Base-by-base conservation (phyloP, 2,797 vertebrate genomes). In the Propithecus perrieri region DNA sequence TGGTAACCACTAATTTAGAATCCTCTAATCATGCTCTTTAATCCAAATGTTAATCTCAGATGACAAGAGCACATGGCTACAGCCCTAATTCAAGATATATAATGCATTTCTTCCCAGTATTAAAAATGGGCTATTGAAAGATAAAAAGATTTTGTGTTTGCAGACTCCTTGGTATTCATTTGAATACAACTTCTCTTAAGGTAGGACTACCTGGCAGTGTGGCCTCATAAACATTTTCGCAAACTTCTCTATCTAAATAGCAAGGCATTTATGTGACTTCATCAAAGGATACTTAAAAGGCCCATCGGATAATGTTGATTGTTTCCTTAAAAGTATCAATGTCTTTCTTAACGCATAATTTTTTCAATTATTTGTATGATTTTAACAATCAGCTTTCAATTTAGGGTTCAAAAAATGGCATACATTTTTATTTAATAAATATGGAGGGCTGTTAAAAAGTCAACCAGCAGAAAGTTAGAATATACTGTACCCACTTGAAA, bases 11-110 rank as follows among this genome's bases (percentile, higher is more conserved):
- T 93, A 89, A 93, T 98, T 97, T 95, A 90, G 95, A 96, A 90
- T 76, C 76, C 48, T 96, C 75, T 97, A 87, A 96, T 92, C 98
- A 98, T 84, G 69, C 83, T 95, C 95, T 98, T 98, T 98, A 98
- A 98, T 97, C 72, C 98, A 98, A 98, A 97, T 97, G 95, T 93
- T 97, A 97, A 96, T 98, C 97, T 98, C 98, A 97, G 95, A 98
- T 97, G 92, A 98, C 97, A 98, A 97, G 92, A 98, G 95, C 96
- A 97, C 96, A 63, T 94, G 96, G 97, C 85, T 96, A 59, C 5
- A 50, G n/a, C 93, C 92, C n/a, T 79, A 89, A 61, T 97, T 95
- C 97, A 98, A 98, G 94, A 97, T 97, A 98, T 93, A 96, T 86
- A 97, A 69, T 90, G 4, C 50, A 96, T 98, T 98, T 98, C 90